Conservation (phyloP, 1,140 invertebrate genomes). For the Ostrea denselamellosa region DNA sequence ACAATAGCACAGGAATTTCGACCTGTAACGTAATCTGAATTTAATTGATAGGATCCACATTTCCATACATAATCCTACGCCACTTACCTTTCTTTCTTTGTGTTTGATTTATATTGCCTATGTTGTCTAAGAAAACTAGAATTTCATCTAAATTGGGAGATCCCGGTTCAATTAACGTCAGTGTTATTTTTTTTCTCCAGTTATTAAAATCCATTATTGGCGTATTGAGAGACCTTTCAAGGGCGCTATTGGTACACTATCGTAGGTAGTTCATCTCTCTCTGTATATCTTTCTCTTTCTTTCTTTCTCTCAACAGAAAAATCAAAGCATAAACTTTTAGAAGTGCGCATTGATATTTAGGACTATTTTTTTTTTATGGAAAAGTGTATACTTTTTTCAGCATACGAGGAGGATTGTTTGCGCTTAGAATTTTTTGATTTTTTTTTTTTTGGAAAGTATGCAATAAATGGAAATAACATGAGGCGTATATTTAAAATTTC, state of each 20-base stretch:
- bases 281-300: too few species aligned
- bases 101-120: constrained; percentile 7
- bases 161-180: neutral
- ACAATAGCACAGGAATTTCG: neutral
- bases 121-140: neutral
- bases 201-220: neutral
- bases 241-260: neutral
- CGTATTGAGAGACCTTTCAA: neutral
- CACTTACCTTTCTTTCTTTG: neutral
- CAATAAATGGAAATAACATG: too few species aligned
- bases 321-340: too few species aligned
- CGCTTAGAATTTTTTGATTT: too few species aligned
- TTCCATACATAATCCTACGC: neutral
- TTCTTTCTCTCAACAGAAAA: too few species aligned
- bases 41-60: constrained; percentile 23
- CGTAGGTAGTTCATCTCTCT: neutral
- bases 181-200: neutral
- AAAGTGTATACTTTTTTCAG: too few species aligned
- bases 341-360: too few species aligned
- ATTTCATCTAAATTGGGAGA: neutral
- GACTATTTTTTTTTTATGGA: too few species aligned
- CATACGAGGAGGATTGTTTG: too few species aligned
- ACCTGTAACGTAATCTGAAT: constrained; percentile 25
- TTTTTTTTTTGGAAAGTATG: too few species aligned
- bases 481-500: too few species aligned